These are phyloP conservation scores for Drosophila mercatorum DNA, from an alignment of 2,888 invertebrate genomes.

Conservation along the genomic window DNA sequence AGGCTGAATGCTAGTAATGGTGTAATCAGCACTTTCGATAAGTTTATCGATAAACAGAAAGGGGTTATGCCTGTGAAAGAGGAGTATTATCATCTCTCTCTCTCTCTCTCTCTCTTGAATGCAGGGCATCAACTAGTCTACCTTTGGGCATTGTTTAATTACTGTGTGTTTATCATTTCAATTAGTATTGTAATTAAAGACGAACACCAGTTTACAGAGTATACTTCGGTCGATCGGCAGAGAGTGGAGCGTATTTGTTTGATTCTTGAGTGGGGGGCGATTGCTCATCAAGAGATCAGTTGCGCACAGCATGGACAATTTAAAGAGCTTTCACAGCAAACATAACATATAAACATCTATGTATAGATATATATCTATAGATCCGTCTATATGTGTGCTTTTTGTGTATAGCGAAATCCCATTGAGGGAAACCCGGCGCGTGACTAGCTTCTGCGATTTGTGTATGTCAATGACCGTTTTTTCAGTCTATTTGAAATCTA, in stretches of 20 bases:
- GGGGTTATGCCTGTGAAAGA: neutral
- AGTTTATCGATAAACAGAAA: neutral
- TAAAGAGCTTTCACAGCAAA: slow-evolving; percentile 34
- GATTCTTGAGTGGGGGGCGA: neutral
- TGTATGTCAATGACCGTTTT: slow-evolving; percentile 66
- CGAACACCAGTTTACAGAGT: neutral
- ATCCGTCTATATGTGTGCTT: slow-evolving; percentile 3
- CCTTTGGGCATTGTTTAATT: neutral
- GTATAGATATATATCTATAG: neutral
- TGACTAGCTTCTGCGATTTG: slow-evolving; percentile 60
- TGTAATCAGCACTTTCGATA: neutral
- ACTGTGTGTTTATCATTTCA: neutral
- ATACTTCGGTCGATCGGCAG: neutral
- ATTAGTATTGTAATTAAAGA: slow-evolving; percentile 3
- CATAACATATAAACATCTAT: neutral
- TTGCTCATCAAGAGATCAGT: slow-evolving; percentile 36
- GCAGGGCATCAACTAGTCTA: neutral
- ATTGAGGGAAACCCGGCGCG: slow-evolving; percentile 62
- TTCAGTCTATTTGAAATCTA: slow-evolving; percentile 21
- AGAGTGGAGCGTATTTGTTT: neutral
- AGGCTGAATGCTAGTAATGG: no score
- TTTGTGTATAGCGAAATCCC: slow-evolving; percentile 21
- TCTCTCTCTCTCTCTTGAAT: no score
- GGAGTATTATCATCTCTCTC: neutral
- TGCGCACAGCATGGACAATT: slow-evolving; percentile 36